Evolutionary conservation across 2,888 invertebrate species (phyloP).

Genomic region (Drosophila recens): DNA sequence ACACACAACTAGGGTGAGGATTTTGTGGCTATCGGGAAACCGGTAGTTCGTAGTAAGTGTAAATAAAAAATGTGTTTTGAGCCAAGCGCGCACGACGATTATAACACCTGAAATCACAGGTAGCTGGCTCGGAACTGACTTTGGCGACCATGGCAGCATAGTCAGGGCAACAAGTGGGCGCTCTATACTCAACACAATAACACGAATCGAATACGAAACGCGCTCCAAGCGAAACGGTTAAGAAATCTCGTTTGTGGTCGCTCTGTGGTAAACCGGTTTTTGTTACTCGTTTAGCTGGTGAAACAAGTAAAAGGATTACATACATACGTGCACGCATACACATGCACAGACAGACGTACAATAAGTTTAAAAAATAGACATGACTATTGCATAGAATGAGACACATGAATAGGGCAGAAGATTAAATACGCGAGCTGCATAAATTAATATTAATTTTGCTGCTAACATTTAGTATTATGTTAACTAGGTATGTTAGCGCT

Average conservation of each 20-base stretch:
- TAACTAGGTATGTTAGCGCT: too few species aligned
- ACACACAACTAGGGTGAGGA: conserved; percentile 15
- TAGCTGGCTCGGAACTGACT: conserved; percentile 76
- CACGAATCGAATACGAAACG: not conserved
- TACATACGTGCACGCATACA: conserved; percentile 15
- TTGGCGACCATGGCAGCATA: conserved; percentile 59
- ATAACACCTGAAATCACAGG: conserved; percentile 69
- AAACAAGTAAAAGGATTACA: conserved; percentile 61
- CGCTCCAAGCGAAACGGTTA: conserved; percentile 51
- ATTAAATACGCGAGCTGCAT: conserved; percentile 1
- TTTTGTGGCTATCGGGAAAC: conserved; percentile 43
- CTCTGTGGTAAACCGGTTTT: conserved; percentile 51
- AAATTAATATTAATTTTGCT: not conserved
- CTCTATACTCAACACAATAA: conserved; percentile 29
- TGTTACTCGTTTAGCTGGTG: conserved; percentile 53
- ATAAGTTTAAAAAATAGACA: conserved; percentile 27
- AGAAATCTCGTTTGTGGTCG: conserved; percentile 59
- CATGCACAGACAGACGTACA: conserved; percentile 10
- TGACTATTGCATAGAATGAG: conserved; percentile 18
- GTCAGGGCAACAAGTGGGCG: conserved; percentile 75
- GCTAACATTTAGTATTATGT: not conserved
- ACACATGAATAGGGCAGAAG: conserved; percentile 4
- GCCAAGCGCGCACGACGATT: conserved; percentile 58
- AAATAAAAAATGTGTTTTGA: conserved; percentile 23
- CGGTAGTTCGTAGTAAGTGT: conserved; percentile 49